Conservation (phyloP, 2,113 vertebrate species). For the Rhinichthys klamathensis region DNA sequence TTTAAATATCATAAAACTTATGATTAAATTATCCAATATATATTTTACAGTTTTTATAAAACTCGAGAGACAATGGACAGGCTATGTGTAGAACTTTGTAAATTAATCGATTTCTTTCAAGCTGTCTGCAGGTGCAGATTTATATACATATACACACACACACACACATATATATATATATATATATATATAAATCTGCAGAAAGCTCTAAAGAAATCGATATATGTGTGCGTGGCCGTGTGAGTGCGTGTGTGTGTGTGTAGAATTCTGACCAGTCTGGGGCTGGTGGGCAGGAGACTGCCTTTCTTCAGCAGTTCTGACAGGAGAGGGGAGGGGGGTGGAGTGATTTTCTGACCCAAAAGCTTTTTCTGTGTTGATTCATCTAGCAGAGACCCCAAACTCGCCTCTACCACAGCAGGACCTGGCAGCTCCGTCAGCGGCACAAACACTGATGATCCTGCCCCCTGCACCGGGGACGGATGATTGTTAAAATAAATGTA, state of each 20-base stretch:
- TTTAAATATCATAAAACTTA: not conserved
- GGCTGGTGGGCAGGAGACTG: conserved; percentile 91
- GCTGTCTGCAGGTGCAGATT: too few relatives aligned
- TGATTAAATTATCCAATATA: too few relatives aligned
- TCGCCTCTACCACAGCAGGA: conserved; percentile 82
- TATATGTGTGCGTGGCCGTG: too few relatives aligned
- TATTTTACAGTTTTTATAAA: too few relatives aligned
- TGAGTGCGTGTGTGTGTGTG: too few relatives aligned
- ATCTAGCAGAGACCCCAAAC: conserved; percentile 86
- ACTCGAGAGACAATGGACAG: not conserved
- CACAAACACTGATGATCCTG: conserved; percentile 84
- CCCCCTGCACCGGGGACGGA: conserved; percentile 76
- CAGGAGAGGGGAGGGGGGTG: conserved; percentile 93
- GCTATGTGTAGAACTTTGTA: not conserved
- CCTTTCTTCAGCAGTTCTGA: conserved; percentile 98
- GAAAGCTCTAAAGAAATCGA: too few relatives aligned
- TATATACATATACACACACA: too few relatives aligned
- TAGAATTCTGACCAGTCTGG: conserved; percentile 85
- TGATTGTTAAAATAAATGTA: conserved; percentile 62
- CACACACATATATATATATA: too few relatives aligned
- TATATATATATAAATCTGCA: too few relatives aligned
- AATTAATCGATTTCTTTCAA: not conserved
- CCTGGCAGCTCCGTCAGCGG: conserved; percentile 79
- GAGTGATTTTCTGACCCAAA: conserved; percentile 90
- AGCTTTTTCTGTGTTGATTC: conserved; percentile 94